Evolutionary conservation across 2,888 invertebrate species (phyloP).

Genomic region (Orthosia gothica): DNA sequence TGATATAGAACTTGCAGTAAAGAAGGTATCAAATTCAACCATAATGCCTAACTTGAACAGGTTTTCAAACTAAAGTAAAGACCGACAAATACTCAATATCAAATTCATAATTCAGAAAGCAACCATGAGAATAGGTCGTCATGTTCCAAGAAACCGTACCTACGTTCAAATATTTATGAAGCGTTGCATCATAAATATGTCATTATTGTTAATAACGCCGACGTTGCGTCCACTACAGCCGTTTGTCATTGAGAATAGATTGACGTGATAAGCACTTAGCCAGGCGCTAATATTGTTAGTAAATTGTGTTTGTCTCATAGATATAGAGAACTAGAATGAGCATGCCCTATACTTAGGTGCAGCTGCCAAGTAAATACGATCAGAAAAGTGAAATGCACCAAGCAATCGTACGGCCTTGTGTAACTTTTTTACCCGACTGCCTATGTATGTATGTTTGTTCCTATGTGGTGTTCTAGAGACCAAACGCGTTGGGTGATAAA

Average conservation of each 20-base stretch:
- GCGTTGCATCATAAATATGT: slow-evolving; percentile 2
- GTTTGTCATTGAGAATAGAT: slow-evolving; percentile 35
- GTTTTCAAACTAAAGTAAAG: no score
- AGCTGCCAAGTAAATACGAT: neutral
- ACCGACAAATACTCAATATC: neutral
- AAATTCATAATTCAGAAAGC: neutral
- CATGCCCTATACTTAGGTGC: neutral
- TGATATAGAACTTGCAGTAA: no score
- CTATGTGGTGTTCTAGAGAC: no score
- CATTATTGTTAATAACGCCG: slow-evolving; percentile 1
- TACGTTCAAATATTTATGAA: neutral
- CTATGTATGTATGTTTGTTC: no score
- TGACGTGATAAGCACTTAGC: slow-evolving; percentile 42
- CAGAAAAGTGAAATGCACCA: neutral
- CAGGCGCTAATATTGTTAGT: slow-evolving; percentile 28
- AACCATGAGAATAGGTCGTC: neutral
- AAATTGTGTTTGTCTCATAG: slow-evolving; percentile 37
- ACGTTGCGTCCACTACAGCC: slow-evolving; percentile 44
- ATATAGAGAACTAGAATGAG: neutral
- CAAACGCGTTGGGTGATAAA: no score
- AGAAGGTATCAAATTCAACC: no score
- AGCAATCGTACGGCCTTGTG: neutral
- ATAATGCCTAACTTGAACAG: no score
- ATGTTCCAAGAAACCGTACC: slow-evolving; percentile 2
- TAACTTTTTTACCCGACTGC: no score